Percentiles rank a stretch among this genome's conserved stretches.
phyloP scores from a whole-genome alignment of 2,797 vertebrate genomes.

The Tachyglossus aculeatus region DNA sequence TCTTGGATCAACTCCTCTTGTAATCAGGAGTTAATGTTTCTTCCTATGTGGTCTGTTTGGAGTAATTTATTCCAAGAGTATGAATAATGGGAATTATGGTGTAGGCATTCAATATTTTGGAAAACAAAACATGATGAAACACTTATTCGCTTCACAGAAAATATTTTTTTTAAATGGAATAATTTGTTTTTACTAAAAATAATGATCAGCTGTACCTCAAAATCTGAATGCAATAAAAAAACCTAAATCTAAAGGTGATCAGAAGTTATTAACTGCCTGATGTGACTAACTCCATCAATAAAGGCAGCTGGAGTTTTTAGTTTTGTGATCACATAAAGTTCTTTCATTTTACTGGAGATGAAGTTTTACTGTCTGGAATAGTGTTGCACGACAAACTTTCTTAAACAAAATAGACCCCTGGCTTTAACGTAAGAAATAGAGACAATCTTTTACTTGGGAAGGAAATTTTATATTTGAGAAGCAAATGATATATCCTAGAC shows the following conservation, averaged over 20 bases:
- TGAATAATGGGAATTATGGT: slow-evolving; percentile 42
- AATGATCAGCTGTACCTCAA: slow-evolving; percentile 46
- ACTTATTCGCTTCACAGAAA: slow-evolving; percentile 59
- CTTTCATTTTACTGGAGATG: slow-evolving; percentile 54
- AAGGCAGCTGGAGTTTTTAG: slow-evolving; percentile 24
- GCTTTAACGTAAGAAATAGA: slow-evolving; percentile 64
- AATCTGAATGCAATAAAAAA: slow-evolving; percentile 24
- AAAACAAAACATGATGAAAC: slow-evolving; percentile 58
- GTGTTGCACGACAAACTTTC: slow-evolving; percentile 31
- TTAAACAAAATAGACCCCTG: slow-evolving; percentile 57
- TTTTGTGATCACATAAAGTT: slow-evolving; percentile 25
- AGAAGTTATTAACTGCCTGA: slow-evolving; percentile 29
- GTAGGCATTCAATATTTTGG: slow-evolving; percentile 34
- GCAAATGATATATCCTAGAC: slow-evolving; percentile 44
- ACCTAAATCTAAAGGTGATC: slow-evolving; percentile 37
- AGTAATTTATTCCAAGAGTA: slow-evolving; percentile 38
- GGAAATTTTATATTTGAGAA: slow-evolving; percentile 64
- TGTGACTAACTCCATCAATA: slow-evolving; percentile 41
- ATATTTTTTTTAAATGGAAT: slow-evolving; percentile 55
- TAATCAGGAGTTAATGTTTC: slow-evolving; percentile 61
- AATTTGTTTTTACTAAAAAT: slow-evolving; percentile 60
- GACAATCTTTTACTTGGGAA: slow-evolving; percentile 64
- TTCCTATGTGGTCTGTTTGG: slow-evolving; percentile 60
- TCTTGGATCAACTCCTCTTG: slow-evolving; percentile 45
- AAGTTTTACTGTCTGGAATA: slow-evolving; percentile 49